Percentiles rank a stretch among this genome's conserved stretches.
These are phyloP conservation scores for Mythimna impura DNA, from an alignment of 2,888 invertebrate genomes.

Conservation along the genomic window DNA sequence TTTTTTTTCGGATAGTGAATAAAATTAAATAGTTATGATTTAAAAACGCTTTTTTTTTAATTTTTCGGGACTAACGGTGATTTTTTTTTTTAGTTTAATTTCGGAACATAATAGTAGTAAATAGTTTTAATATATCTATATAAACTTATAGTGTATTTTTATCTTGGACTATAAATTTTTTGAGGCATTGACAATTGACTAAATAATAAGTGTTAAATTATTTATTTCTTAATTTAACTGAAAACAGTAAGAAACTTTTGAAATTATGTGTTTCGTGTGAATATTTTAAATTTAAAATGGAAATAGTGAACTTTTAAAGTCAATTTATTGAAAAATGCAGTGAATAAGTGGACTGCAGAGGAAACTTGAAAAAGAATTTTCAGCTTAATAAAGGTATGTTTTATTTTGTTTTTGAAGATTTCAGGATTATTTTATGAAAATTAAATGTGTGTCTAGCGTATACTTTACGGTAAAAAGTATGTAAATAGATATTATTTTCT, in stretches of 20 bases:
- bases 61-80: constrained; percentile 4
- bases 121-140: background rate
- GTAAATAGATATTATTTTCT: background rate
- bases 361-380: background rate
- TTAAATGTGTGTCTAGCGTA: background rate
- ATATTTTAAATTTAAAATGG: background rate
- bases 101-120: background rate
- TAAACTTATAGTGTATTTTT: background rate
- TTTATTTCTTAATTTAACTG: background rate
- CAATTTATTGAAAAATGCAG: background rate
- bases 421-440: background rate
- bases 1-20: background rate
- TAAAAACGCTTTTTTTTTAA: constrained; percentile 5
- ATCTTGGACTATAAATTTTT: background rate
- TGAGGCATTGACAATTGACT: background rate
- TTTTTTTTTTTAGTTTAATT: background rate
- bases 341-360: constrained; percentile 27
- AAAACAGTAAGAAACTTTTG: background rate
- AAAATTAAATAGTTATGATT: background rate
- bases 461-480: background rate
- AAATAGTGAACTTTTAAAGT: constrained; percentile 39
- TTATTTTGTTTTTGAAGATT: background rate
- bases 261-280: constrained; percentile 8
- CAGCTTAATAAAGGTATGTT: constrained; percentile 32
- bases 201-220: background rate